Percentiles rank a stretch among this genome's conserved stretches.
Conservation (phyloP, 2,113 vertebrate genomes). For the Pterocles burchelli region DNA sequence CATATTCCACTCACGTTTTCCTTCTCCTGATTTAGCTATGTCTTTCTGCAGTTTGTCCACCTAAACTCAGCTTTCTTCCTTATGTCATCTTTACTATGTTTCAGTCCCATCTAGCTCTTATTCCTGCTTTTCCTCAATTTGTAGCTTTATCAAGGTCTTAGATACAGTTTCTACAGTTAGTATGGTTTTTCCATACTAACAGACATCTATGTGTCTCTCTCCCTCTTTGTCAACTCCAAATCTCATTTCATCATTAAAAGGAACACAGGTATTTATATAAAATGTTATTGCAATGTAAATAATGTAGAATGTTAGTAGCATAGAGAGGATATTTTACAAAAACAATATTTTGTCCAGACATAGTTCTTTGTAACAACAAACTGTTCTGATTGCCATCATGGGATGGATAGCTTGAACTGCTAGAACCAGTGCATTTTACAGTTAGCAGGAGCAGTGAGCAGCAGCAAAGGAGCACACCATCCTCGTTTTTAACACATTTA, state of each 20-base stretch:
- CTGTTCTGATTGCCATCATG: not conserved
- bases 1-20: not conserved
- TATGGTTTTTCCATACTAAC: not conserved
- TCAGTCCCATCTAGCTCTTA: not conserved
- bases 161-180: not conserved
- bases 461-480: not conserved
- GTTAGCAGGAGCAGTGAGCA: not conserved
- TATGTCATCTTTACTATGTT: not conserved
- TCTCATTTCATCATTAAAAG: not conserved
- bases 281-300: not conserved
- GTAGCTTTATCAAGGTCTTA: not conserved
- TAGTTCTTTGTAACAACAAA: not conserved
- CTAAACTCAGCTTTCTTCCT: not conserved
- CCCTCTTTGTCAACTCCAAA: not conserved
- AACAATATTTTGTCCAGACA: accelerated
- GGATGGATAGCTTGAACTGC: not conserved
- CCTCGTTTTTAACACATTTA: not conserved
- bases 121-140: not conserved
- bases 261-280: not conserved
- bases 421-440: not conserved
- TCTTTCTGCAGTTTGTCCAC: not conserved
- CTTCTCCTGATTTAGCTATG: not conserved
- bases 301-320: not conserved
- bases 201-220: not conserved
- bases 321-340: not conserved